These are phyloP conservation scores for Acipenser transmontanus DNA, from an alignment of 2,797 vertebrate genomes.

Conservation along the genomic window DNA sequence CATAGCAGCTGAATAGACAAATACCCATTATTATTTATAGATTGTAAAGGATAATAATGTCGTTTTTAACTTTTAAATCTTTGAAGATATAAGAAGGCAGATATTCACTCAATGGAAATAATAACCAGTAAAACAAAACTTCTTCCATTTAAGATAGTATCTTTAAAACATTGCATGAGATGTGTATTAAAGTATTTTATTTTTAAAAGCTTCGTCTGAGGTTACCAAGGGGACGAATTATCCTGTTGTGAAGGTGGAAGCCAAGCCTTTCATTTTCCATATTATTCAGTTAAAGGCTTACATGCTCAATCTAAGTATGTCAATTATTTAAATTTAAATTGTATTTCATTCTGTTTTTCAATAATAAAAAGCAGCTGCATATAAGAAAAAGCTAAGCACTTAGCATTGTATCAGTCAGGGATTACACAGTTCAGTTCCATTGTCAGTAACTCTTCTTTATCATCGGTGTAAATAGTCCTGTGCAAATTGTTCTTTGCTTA, in stretches of 20 bases:
- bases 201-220: conserved; percentile 22
- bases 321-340: conserved; percentile 52
- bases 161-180: not conserved
- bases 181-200: not conserved
- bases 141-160: too few species aligned
- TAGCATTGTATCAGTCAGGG: conserved; percentile 18
- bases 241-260: conserved; percentile 47
- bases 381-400: conserved; percentile 23
- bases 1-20: too few species aligned
- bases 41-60: too few species aligned
- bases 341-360: conserved; percentile 44
- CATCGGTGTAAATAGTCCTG: conserved; percentile 9
- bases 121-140: too few species aligned
- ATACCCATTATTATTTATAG: too few species aligned
- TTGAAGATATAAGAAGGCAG: too few species aligned
- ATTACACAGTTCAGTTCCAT: conserved; percentile 24
- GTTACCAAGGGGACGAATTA: conserved; percentile 48
- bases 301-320: conserved; percentile 40
- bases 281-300: conserved; percentile 65
- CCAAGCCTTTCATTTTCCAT: conserved; percentile 57
- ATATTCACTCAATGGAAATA: too few species aligned
- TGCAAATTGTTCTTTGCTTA: conserved; percentile 2
- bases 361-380: conserved; percentile 41
- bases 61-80: too few species aligned
- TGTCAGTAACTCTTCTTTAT: conserved; percentile 5